Base-by-base conservation (phyloP, 2,113 vertebrate genomes). In the Lucifuga dentata region DNA sequence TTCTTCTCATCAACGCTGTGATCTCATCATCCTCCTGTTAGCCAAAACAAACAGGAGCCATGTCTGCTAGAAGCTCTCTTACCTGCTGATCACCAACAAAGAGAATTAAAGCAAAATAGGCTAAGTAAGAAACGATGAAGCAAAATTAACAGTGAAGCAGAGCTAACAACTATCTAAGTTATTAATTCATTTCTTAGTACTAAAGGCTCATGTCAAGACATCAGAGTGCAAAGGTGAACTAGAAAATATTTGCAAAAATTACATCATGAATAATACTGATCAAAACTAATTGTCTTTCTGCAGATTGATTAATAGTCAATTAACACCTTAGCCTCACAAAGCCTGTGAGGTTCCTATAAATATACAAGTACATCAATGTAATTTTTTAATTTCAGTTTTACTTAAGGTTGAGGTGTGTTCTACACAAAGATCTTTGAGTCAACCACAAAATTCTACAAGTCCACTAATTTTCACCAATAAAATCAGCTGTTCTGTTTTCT, bases 11-110 rank as follows among this genome's bases (percentile, higher is more conserved):
- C 38, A 15, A 12, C 4, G 32, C n/a, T 63, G 16, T 60, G 23
- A 61, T 57, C 48, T 15, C 53, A 56, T 52, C 19, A 66, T 60
- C 5, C 9, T 49, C 13, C 21, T 38, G 21, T 63, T 12, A 58
- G 33, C 62, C 6, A 20, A 65, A 65, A 59, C 59, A 43, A 11
- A 62, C 40, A 64, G 64, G 3, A 49, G 26, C 32, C 3, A n/a
- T 19, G 33, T 7, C 23, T 19, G 26, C 13, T 23, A 39, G 60
- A 33, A 44, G 5, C 3, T 29, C 59, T 26, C 17, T 40, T 7
- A 39, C 5, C 13, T 20, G 32, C 19, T 15, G 24, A 26, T 49
- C 16, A 41, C 32, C 35, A 40, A 35, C 19, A 66, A 55, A 60
- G 17, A 1, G n/a, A 11, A 10, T 6, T 45, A 29, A 50, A 12